Base-by-base conservation (phyloP, 2,888 invertebrate species). In the Rotaria magnacalcarata region DNA sequence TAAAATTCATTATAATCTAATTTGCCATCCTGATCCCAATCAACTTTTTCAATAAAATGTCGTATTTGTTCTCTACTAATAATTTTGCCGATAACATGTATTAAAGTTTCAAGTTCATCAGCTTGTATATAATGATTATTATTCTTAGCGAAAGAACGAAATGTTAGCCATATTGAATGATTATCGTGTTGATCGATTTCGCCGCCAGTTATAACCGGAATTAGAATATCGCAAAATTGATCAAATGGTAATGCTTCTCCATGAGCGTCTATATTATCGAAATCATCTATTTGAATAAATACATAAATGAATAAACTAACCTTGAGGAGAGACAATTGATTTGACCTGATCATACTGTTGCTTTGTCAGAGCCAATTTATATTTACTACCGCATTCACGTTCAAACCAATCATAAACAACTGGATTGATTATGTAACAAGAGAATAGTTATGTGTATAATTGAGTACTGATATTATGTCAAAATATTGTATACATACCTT, bases 391-490 rank as follows among this genome's bases (percentile, higher is more conserved):
- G 19, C 47, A 24, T 43, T 80, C 80, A 11, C 24, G 80, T 80
- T 80, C 80, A 47, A 80, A 80, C 80, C 80, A 80, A 80, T 80
- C 80, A 47, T 80, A 80, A 47, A 80, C 24, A 6, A 80, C 80
- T 80, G 7, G n/a, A 47, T 14, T 67, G 14, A 75, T 43, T 0
- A 19, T n/a, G 5, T 27, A 14, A 67, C 19, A 34, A 67, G 52
- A 67, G 52, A 52, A 52, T 14, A 52, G 16, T 52, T 52, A 52
- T 52, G 14, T 50, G 1, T 50, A 50, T 11, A 8, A 50, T 50
- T 11, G 52, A 52, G 3, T 16, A 16, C 52, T 52, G 16, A 52
- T 0, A 16, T 16, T 14, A 52, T 52, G 3, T 52, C 14, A 52
- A 52, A 52, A 3, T 52, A 16, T 27, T 10, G 2, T 67, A n/a